phyloP scores from a whole-genome alignment of 2,888 invertebrate species.

The Synanthedon myopaeformis region DNA sequence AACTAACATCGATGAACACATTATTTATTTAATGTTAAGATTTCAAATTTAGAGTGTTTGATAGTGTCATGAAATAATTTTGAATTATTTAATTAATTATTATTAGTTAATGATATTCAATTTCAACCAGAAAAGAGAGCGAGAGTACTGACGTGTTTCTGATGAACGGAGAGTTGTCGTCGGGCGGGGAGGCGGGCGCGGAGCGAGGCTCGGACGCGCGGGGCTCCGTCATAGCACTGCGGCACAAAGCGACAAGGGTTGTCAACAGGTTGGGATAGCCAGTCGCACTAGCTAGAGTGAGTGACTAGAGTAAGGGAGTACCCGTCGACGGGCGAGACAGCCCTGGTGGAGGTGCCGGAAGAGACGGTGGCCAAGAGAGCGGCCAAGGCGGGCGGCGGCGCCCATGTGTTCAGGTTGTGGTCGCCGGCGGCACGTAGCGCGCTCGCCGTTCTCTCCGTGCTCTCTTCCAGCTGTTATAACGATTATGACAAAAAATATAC shows the following conservation, averaged over 20 bases:
- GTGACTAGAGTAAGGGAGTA: constrained; percentile 6
- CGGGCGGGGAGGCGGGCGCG: constrained; percentile 53
- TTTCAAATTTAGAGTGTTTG: too few relatives aligned
- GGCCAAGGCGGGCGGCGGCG: constrained; percentile 31
- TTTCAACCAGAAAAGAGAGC: not conserved
- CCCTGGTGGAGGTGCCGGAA: constrained; percentile 70
- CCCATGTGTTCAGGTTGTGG: constrained; percentile 33
- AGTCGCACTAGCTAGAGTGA: constrained; percentile 6
- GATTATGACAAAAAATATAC: too few relatives aligned
- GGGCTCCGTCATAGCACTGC: constrained; percentile 11
- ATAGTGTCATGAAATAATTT: too few relatives aligned
- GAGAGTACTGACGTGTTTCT: constrained; percentile 42
- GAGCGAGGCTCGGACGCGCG: constrained; percentile 40
- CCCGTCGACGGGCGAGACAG: constrained; percentile 74
- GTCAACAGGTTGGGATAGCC: constrained; percentile 59
- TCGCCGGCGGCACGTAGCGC: constrained; percentile 40
- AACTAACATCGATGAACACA: too few relatives aligned
- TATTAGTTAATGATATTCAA: too few relatives aligned
- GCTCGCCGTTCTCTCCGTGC: constrained; percentile 35
- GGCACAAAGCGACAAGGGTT: not conserved
- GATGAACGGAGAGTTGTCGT: constrained; percentile 54
- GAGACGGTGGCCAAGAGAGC: constrained; percentile 61
- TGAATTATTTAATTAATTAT: too few relatives aligned
- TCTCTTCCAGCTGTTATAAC: constrained; percentile 42
- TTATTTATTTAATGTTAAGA: too few relatives aligned